Evolutionary conservation across 1,140 invertebrate species (phyloP), one percentile per base, ranked within the genome.

Genomic region (Saccostrea glomerata): DNA sequence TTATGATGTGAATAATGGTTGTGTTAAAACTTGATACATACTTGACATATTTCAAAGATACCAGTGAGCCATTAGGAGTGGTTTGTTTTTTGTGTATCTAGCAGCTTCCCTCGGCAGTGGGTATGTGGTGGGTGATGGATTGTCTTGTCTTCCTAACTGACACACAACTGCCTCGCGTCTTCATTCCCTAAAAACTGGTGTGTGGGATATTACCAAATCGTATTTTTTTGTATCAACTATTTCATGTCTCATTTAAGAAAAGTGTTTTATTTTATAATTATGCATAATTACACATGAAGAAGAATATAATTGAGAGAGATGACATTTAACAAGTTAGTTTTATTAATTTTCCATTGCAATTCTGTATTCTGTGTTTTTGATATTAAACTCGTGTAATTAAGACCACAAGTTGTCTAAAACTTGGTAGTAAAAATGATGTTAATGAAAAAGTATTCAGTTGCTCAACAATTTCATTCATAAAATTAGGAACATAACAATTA

Each of bases 391-490:
- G 11, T 77, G 25, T 36, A 77, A 77, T 77, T 77, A 77, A 12
- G 70, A 77, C 25, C 15, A 12, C 11, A 77, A 13, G 4, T 77
- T 63, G 58, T 25, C 66, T 30, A 3, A 36, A 25, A 13, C 9
- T 25, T 36, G 9, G 25, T 2, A 30, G 25, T 77, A 36, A 77
- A 77, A 36, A 25, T 77, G 23, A 36, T 30, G 25, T 77, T 77
- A 30, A 77, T 77, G 70, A 3, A 30, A 30, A 30, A 30, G 70
- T 30, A 77, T 77, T 77, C 25, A 77, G 70, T 30, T 77, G 13
- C 70, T 77, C 30, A 11, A 77, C 23, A 36, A 77, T 77, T 77
- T 77, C 70, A 77, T 77, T 77, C 70, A 77, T 77, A 36, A 77
- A 77, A 77, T 30, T 12, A 77, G 30, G 70, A 77, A 36, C 23